Base-by-base conservation (phyloP, 2,888 invertebrate species). In the Clitarchus hookeri region DNA sequence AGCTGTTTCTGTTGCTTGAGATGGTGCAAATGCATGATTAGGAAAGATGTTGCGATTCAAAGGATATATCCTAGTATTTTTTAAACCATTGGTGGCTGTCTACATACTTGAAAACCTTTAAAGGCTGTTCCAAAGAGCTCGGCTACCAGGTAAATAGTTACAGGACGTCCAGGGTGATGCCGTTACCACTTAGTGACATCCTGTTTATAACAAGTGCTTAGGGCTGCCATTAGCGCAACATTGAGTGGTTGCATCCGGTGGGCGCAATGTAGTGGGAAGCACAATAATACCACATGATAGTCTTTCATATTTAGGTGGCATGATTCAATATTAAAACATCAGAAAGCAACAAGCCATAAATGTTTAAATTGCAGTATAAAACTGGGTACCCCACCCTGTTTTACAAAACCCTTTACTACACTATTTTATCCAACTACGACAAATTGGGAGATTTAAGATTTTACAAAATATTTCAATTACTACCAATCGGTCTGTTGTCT, bases 221-320 rank as follows among this genome's bases (percentile, higher is more conserved):
- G 83, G 0, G 88, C 89, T 9, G 85, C 86, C 86, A 89, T 88
- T 80, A 89, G 88, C 83, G 88, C 86, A 8, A 89, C 89, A 83
- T 89, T 89, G 4, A 87, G 87, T 12, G 89, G 89, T 85, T 90
- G 89, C n/a, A 90, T 54, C 36, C 87, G 85, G 86, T 89, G 89
- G 11, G 89, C 89, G 53, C 89, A 89, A 84, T 90, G 89, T 48
- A 88, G 89, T 0, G 90, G 89, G 36, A 90, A 87, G 53, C 89
- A 90, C 6, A 90, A 85, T 53, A 90, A 84, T 27, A 88, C 27
- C 11, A 89, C 89, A 8, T 88, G n/a, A n/a, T n/a, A n/a, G n/a
- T n/a, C n/a, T n/a, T n/a, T n/a, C n/a, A n/a, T n/a, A n/a, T n/a
- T n/a, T n/a, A n/a, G n/a, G n/a, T n/a, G n/a, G n/a, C n/a, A n/a